Evolutionary conservation across 2,888 invertebrate species (phyloP).

Genomic region (Hoplodrina ambigua): DNA sequence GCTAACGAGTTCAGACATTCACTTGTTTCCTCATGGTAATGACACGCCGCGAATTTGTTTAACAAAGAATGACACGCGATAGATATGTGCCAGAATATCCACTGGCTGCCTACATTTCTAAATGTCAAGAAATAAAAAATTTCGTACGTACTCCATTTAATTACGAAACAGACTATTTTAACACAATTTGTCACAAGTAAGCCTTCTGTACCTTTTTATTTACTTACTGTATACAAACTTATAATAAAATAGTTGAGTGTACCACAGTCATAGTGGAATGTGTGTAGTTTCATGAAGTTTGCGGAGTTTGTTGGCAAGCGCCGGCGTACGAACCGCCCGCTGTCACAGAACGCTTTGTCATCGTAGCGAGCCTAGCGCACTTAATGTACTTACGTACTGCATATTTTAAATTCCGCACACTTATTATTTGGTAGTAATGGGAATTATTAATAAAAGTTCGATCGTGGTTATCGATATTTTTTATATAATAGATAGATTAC

Average conservation of each 20-base stretch:
- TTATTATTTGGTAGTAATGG: neutral
- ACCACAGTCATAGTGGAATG: neutral
- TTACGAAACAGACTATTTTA: neutral
- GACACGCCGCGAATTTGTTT: constrained; percentile 8
- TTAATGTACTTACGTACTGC: no score
- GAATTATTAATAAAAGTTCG: constrained; percentile 5
- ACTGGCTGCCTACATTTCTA: neutral
- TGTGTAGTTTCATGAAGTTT: constrained; percentile 33
- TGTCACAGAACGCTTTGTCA: constrained; percentile 49
- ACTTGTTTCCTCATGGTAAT: constrained; percentile 25
- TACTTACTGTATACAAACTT: neutral
- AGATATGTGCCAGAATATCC: neutral
- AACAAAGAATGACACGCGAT: neutral
- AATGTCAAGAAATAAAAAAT: neutral
- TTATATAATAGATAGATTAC: neutral
- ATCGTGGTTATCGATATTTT: neutral
- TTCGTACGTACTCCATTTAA: neutral
- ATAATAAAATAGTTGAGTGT: constrained; percentile 7
- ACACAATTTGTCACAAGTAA: neutral
- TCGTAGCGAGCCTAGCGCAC: constrained; percentile 40
- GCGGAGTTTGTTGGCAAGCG: constrained; percentile 41
- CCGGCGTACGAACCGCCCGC: constrained; percentile 20
- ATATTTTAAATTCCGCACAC: neutral
- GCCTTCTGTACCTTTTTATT: neutral
- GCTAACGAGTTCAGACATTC: constrained; percentile 15